Base-by-base conservation (phyloP, 1,140 invertebrate genomes). In the Mylabris phalerata region DNA sequence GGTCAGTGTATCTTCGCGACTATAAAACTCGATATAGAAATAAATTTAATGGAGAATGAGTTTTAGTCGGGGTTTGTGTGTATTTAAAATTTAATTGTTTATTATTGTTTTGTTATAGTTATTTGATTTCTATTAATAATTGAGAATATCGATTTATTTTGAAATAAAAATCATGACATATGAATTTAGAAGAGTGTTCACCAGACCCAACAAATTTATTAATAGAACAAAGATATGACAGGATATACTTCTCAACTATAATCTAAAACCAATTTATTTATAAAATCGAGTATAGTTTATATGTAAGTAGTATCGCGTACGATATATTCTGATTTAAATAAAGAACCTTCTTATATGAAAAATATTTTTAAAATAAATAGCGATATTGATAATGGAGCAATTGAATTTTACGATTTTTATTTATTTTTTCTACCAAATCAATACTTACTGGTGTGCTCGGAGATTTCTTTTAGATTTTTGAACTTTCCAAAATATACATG, bases 401-500 rank as follows among this genome's bases (percentile, higher is more conserved):
- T 13, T 13, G 13, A 13, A 13, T 19, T 19, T 19, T 19, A 19
- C 19, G 19, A 19, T 19, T 19, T 19, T 13, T 45, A 6, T 45
- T 45, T 45, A 11, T 45, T 45, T 45, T 45, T 9, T 11, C 11
- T 13, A 6, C 3, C 44, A 27, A 47, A 47, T 13, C n/a, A 10
- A 45, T 61, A 68, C 70, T 69, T 77, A 84, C 75, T 79, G 79
- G 66, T 87, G 84, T 2, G 83, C 78, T 57, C 82, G 79, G 2
- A 91, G 75, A 70, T 88, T 89, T 43, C 77, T 74, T 50, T 86
- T 84, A 62, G 88, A 88, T 66, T 79, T 78, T 11, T 84, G 71
- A 1, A 93, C 89, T 48, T 83, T 83, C 78, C 86, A 87, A 67
- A 90, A 93, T 57, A 93, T 93, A 75, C 89, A 90, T 1, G 87